A percentile compares a stretch with the other conserved stretches of the same genome.
These are phyloP conservation scores for Argopecten irradians DNA, from an alignment of 1,140 invertebrate species.

Conservation along the genomic window DNA sequence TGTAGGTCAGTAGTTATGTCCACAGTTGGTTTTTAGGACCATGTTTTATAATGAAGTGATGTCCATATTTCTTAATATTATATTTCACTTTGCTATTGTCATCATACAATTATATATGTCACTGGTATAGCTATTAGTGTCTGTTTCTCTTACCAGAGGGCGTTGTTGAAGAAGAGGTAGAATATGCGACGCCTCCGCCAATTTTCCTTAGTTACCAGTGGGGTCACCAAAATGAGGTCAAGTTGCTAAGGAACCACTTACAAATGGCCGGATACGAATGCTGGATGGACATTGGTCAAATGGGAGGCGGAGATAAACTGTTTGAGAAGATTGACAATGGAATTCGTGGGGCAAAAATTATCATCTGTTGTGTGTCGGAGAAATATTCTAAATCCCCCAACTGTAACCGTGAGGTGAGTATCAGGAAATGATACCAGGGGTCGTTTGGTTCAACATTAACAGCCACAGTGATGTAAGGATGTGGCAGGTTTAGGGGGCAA, in stretches of 20 bases:
- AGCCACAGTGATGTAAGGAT: too few relatives aligned
- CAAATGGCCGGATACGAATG: constrained; percentile 69
- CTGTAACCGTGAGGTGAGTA: constrained; percentile 73
- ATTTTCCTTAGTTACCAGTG: constrained; percentile 76
- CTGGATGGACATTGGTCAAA: constrained; percentile 76
- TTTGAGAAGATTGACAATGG: constrained; percentile 73
- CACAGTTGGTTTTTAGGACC: too few relatives aligned
- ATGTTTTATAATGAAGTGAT: neutral
- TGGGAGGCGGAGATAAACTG: constrained; percentile 75
- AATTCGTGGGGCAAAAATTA: constrained; percentile 69
- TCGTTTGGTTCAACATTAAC: too few relatives aligned
- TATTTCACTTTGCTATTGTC: too few relatives aligned
- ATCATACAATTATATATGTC: too few relatives aligned
- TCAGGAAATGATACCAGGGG: too few relatives aligned
- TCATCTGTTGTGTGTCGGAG: constrained; percentile 70
- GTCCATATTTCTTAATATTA: too few relatives aligned
- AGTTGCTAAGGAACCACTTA: constrained; percentile 69
- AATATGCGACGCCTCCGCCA: constrained; percentile 63
- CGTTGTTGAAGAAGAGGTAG: constrained; percentile 71
- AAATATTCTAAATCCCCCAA: constrained; percentile 74
- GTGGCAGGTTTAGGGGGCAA: too few relatives aligned
- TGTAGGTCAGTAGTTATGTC: neutral
- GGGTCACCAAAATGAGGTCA: constrained; percentile 71
- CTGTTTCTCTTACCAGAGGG: constrained; percentile 50
- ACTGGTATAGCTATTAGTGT: too few relatives aligned